phyloP scores from a whole-genome alignment of 2,888 invertebrate genomes.

The Lordiphosa fenestrarum region DNA sequence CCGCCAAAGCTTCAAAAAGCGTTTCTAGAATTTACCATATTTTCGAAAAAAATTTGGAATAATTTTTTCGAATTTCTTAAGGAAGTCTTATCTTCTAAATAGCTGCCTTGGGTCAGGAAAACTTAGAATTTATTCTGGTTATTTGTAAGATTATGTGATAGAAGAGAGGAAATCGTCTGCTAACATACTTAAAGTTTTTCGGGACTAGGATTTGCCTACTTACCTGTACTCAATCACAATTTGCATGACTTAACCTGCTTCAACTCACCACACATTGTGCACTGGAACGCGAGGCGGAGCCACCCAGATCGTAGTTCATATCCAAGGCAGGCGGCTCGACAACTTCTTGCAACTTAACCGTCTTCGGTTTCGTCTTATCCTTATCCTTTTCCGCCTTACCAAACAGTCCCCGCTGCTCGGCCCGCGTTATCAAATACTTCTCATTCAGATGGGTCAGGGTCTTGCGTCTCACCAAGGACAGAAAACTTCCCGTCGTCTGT shows the following conservation, averaged over 20 bases:
- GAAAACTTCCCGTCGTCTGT: conserved; percentile 82
- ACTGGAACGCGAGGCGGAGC: conserved; percentile 33
- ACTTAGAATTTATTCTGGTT: no score
- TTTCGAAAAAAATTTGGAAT: no score
- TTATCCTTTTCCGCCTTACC: conserved; percentile 81
- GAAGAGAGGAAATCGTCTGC: no score
- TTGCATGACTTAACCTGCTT: neutral
- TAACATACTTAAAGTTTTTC: no score
- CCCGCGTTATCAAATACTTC: conserved; percentile 91
- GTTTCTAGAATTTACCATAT: no score
- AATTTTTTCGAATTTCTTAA: no score
- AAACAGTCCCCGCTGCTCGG: conserved; percentile 89
- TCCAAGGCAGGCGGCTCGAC: conserved; percentile 45
- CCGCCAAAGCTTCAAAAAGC: no score
- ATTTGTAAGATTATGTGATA: no score
- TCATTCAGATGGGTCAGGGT: conserved; percentile 88
- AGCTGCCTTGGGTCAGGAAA: no score
- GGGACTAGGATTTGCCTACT: no score
- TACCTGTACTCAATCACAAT: neutral
- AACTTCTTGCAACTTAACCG: conserved; percentile 76
- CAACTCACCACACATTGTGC: conserved; percentile 51
- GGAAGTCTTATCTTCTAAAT: no score
- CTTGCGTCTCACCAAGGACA: conserved; percentile 84
- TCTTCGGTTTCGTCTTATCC: conserved; percentile 76
- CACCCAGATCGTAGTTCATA: conserved; percentile 45